Evolutionary conservation across 35 echinoderm and acorn worm genomes (phyloP), one percentile per base, ranked within the genome.

Genomic region (Apostichopus parvimensis): DNA sequence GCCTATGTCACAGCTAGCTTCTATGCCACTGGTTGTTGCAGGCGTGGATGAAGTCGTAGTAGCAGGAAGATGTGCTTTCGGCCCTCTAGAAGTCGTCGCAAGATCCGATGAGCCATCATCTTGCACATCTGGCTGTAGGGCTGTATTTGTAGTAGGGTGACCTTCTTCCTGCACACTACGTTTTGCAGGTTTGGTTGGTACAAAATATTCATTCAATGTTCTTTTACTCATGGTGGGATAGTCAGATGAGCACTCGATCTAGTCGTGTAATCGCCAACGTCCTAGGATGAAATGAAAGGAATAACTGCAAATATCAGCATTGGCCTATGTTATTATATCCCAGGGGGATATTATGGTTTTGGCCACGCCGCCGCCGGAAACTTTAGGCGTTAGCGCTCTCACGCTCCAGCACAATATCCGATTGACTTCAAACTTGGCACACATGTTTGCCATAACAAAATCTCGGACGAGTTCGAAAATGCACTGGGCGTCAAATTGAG

Each of bases 371-470:
- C 26, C 26, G 26, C 76, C 76, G 76, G 76, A 78, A 78, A 78
- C 76, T 78, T 78, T 78, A 78, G 76, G 76, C 76, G 76, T 78
- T 78, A 78, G 76, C 76, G 76, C 76, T 78, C 76, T 78, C 76
- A 78, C n/a, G 76, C 20, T 78, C 76, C 76, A 78, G 20, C 76
- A 20, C 76, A 78, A 15, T 78, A 78, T 20, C 76, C 76, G 76
- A 78, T 78, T 78, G 76, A 78, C 76, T 78, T 78, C 76, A 78
- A 78, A 78, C 76, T 78, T 11, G 76, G 20, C 76, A 78, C 10
- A 20, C 20, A 78, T 78, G 76, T 78, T 78, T 15, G 20, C 76
- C 76, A 78, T 78, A 78, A 10, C 20, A 78, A 78, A 15, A 28
- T 78, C 76, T 78, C 76, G 76, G 76, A 78, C 76, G 76, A 78